phyloP scores from a whole-genome alignment of 2,888 invertebrate species.

The Apamea sordens region DNA sequence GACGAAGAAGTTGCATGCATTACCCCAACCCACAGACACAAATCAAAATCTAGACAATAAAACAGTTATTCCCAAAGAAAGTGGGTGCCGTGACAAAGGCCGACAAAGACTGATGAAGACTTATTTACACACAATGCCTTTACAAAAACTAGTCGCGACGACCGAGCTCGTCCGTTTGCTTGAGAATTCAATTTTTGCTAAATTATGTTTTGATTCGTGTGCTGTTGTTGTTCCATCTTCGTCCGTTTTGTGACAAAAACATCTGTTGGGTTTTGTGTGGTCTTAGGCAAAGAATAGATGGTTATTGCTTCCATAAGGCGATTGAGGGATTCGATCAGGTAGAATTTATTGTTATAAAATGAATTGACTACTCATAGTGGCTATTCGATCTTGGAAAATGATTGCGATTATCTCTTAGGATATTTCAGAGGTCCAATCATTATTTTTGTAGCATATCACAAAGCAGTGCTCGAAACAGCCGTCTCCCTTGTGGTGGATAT shows the following conservation, averaged over 20 bases:
- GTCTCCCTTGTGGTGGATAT: not conserved
- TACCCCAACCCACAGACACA: not conserved
- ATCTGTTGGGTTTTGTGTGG: slow-evolving; percentile 33
- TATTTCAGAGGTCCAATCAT: not conserved
- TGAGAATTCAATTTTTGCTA: slow-evolving; percentile 45
- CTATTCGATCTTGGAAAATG: not conserved
- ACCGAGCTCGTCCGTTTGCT: slow-evolving; percentile 13
- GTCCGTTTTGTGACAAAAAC: slow-evolving; percentile 9
- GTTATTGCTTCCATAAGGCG: not conserved
- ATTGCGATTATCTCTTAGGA: not conserved
- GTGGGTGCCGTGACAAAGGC: slow-evolving; percentile 49
- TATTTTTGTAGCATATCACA: not conserved
- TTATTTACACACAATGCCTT: slow-evolving; percentile 71
- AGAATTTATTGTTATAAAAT: not conserved
- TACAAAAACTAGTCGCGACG: slow-evolving; percentile 67
- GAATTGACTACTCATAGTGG: not conserved
- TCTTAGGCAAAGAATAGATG: not conserved
- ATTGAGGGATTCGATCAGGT: not conserved
- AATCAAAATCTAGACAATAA: slow-evolving; percentile 36
- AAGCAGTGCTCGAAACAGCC: not conserved
- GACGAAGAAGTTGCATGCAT: not conserved
- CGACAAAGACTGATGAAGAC: slow-evolving; percentile 58
- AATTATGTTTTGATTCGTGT: slow-evolving; percentile 47
- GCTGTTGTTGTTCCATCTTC: slow-evolving; percentile 10
- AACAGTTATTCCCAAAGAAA: slow-evolving; percentile 58